These are phyloP conservation scores for Drosophila albomicans DNA, from an alignment of 1,140 invertebrate species.

Conservation along the genomic window DNA sequence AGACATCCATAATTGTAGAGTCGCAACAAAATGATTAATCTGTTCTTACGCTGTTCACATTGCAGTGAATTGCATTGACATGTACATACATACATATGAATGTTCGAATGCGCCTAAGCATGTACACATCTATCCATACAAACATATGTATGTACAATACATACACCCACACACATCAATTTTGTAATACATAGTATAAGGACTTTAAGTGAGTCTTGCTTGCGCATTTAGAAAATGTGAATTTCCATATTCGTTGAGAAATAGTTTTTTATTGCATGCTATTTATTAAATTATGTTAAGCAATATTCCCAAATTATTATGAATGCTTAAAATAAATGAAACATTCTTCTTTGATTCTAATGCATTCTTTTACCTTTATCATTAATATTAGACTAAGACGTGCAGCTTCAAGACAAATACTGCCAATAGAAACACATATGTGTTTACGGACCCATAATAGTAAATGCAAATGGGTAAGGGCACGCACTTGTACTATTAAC, in stretches of 20 bases:
- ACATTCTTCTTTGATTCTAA: too few species aligned
- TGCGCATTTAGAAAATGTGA: neutral
- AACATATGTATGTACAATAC: too few species aligned
- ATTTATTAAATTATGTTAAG: neutral
- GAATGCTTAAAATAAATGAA: too few species aligned
- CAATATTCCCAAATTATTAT: too few species aligned
- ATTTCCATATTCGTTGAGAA: neutral
- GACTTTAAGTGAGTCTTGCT: neutral
- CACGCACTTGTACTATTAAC: neutral
- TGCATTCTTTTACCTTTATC: too few species aligned
- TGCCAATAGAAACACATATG: neutral
- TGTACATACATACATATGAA: conserved; percentile 1
- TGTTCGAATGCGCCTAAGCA: neutral
- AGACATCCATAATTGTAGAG: conserved; percentile 5
- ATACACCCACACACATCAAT: neutral
- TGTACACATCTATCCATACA: neutral
- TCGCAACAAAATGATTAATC: neutral
- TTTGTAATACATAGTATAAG: neutral
- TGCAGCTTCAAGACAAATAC: neutral
- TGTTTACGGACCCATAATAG: neutral
- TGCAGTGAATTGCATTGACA: conserved; percentile 6
- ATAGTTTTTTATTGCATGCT: neutral
- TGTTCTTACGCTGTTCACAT: neutral
- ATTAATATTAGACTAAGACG: too few species aligned
- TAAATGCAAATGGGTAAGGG: neutral